Conservation (phyloP, 1,140 invertebrate genomes). For the Harlomillsia oculata region DNA sequence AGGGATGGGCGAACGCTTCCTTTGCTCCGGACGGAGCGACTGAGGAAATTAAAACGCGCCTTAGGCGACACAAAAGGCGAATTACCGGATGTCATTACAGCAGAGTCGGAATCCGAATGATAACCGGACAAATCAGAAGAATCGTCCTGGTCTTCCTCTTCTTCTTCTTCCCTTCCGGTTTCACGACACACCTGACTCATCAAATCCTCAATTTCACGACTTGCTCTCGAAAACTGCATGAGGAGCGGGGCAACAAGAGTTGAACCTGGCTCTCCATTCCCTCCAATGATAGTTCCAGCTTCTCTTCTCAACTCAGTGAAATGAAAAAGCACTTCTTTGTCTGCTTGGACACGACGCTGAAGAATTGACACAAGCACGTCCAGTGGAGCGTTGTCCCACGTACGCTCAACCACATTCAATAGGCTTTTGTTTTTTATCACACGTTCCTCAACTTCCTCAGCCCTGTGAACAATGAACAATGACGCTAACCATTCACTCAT, state of each 20-base stretch:
- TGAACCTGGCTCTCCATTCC: too few relatives aligned
- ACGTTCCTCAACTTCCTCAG: slow-evolving; percentile 57
- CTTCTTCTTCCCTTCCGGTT: slow-evolving; percentile 33
- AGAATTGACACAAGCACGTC: slow-evolving; percentile 52
- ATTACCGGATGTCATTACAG: slow-evolving; percentile 53
- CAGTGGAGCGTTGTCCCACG: slow-evolving; percentile 47
- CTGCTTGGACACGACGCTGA: slow-evolving; percentile 54
- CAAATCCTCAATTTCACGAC: slow-evolving; percentile 58
- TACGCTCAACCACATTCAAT: slow-evolving; percentile 69
- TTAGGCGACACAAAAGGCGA: slow-evolving; percentile 46
- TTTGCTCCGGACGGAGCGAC: slow-evolving; percentile 41
- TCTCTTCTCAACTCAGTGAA: slow-evolving; percentile 54
- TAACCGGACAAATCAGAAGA: slow-evolving; percentile 57
- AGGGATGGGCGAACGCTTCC: slow-evolving; percentile 23
- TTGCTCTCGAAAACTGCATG: slow-evolving; percentile 73
- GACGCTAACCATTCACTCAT: too few relatives aligned
- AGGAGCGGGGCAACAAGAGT: slow-evolving; percentile 63
- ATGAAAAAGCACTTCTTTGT: slow-evolving; percentile 60
- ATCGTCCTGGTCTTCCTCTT: slow-evolving; percentile 41
- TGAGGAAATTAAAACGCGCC: slow-evolving; percentile 46
- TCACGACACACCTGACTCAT: slow-evolving; percentile 50
- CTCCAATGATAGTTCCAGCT: slow-evolving; percentile 45
- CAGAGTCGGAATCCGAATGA: slow-evolving; percentile 68
- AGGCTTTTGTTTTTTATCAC: slow-evolving; percentile 85
- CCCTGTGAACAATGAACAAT: slow-evolving; percentile 9